Evolutionary conservation across 2,888 invertebrate genomes (phyloP).

Genomic region (Phaonia tiefii): DNA sequence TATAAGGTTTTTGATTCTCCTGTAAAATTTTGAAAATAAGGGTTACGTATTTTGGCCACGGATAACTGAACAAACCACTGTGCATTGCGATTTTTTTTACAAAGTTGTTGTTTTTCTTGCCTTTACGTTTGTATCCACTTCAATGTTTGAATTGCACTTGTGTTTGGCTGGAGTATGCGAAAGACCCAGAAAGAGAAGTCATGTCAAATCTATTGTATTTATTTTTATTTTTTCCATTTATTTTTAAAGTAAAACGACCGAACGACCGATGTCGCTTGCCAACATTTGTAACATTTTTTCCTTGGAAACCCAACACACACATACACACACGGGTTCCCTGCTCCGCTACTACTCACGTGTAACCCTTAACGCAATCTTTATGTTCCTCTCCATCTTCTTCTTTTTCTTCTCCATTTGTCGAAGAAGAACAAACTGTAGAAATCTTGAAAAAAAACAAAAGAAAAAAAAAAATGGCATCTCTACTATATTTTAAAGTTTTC

Average conservation of each 20-base stretch:
- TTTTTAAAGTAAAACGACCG: neutral
- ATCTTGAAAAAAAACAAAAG: neutral
- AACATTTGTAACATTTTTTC: neutral
- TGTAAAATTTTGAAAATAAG: too few species aligned
- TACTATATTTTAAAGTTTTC: conserved; percentile 3
- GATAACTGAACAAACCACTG: too few species aligned
- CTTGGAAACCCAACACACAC: too few species aligned
- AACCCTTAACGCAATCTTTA: neutral
- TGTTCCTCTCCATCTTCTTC: neutral
- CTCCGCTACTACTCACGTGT: neutral
- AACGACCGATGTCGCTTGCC: too few species aligned
- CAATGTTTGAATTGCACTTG: neutral
- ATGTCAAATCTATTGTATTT: conserved; percentile 33
- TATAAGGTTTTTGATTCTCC: too few species aligned
- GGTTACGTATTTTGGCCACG: too few species aligned
- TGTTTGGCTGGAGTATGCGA: neutral
- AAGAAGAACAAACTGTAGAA: neutral
- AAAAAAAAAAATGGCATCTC: neutral
- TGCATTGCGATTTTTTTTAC: too few species aligned
- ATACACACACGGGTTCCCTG: too few species aligned
- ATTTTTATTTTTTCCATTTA: neutral
- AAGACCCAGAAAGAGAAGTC: neutral
- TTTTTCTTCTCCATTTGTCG: too few species aligned
- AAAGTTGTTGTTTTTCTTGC: too few species aligned
- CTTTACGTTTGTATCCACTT: too few species aligned